A percentile compares a stretch with the other conserved stretches of the same genome.
phyloP scores from a whole-genome alignment of 2,113 vertebrate species.

The Strigops habroptila region DNA sequence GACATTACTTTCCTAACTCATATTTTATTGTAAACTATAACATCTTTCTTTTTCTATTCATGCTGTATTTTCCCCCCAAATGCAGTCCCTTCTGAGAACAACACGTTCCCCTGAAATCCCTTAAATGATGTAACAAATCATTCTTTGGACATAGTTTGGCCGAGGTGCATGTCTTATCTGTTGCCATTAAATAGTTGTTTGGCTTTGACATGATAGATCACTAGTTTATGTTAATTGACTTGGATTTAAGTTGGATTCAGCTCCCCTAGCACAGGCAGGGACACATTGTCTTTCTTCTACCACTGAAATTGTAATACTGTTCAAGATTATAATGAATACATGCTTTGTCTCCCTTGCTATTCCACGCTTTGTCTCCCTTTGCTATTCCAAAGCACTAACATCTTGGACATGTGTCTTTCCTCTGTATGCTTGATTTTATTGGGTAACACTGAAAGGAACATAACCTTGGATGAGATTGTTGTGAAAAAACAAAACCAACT shows the following conservation, averaged over 20 bases:
- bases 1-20: conserved; percentile 15
- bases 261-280: neutral
- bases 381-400: neutral
- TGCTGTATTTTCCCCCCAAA: neutral
- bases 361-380: neutral
- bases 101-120: neutral
- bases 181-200: conserved; percentile 7
- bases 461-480: conserved; percentile 1
- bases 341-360: neutral
- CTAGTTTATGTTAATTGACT: neutral
- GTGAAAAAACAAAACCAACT: neutral
- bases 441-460: neutral
- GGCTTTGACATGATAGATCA: neutral
- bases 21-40: conserved; percentile 19
- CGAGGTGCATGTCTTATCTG: neutral
- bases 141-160: conserved; percentile 6
- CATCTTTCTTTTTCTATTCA: neutral
- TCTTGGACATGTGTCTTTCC: conserved; percentile 6
- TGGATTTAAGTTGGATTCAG: conserved; percentile 6
- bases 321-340: neutral
- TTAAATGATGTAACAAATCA: conserved; percentile 36
- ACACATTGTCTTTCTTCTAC: neutral
- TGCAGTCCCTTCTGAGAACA: conserved; percentile 17
- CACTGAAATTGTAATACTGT: neutral
- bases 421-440: conserved; percentile 31